Conservation (phyloP, 1,140 invertebrate genomes). For the Drosophila littoralis region DNA sequence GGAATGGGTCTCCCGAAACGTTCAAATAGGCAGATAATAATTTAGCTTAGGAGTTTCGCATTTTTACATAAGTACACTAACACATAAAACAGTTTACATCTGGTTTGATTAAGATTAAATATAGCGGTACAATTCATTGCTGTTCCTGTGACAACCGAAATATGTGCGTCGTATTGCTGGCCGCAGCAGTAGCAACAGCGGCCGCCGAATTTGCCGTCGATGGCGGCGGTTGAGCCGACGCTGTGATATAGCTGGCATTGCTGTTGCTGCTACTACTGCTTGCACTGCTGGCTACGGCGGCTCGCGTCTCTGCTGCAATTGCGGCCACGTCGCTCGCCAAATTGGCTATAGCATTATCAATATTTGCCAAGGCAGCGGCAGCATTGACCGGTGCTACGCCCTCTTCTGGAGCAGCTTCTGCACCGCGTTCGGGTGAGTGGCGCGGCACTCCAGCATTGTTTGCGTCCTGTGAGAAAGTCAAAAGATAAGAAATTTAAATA, state of each 20-base stretch:
- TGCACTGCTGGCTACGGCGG: conserved; percentile 25
- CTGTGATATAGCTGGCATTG: conserved; percentile 50
- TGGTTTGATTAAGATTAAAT: conserved; percentile 42
- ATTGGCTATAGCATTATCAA: neutral
- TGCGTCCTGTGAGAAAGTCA: conserved; percentile 37
- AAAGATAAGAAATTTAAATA: neutral
- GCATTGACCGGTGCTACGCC: conserved; percentile 13
- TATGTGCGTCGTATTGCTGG: conserved; percentile 77
- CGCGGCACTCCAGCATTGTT: conserved; percentile 40
- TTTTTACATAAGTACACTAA: conserved; percentile 81
- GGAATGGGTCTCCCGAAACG: conserved; percentile 42
- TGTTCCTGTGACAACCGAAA: conserved; percentile 78
- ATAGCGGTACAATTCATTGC: conserved; percentile 51
- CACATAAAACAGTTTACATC: conserved; percentile 64
- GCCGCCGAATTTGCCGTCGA: conserved; percentile 73
- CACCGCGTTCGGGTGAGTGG: conserved; percentile 50
- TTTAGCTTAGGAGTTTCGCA: conserved; percentile 44
- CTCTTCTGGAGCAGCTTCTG: neutral
- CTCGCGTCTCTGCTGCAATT: conserved; percentile 31
- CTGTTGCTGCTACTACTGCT: conserved; percentile 38
- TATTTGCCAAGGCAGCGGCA: conserved; percentile 5
- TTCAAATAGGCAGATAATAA: conserved; percentile 33
- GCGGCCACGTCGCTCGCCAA: conserved; percentile 20
- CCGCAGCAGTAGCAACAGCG: conserved; percentile 76
- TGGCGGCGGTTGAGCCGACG: conserved; percentile 61